Percentiles rank a stretch among this genome's conserved stretches.
Conservation (phyloP, 2,797 vertebrate genomes). For the Prunella strophiata region DNA sequence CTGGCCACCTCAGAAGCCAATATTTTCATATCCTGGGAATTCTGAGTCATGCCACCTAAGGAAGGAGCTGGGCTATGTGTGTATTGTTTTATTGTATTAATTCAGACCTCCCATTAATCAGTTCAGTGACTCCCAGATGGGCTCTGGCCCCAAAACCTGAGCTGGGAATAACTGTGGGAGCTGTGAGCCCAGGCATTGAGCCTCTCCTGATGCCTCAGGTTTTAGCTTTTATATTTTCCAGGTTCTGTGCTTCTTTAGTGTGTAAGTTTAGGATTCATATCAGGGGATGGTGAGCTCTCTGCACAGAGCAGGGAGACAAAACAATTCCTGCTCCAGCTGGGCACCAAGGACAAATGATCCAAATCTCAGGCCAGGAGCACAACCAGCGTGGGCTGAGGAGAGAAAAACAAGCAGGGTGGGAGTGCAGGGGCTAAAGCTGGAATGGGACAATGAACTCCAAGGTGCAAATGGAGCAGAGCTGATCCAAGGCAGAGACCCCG, state of each 20-base stretch:
- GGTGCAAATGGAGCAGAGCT: too few relatives aligned
- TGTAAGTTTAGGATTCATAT: too few relatives aligned
- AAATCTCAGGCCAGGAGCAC: too few relatives aligned
- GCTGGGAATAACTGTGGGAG: background rate
- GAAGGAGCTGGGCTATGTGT: rapidly evolving
- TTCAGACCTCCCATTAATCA: background rate
- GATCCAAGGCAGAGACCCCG: too few relatives aligned
- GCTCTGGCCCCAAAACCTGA: background rate
- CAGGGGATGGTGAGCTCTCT: too few relatives aligned
- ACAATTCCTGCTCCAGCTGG: too few relatives aligned
- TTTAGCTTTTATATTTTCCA: rapidly evolving
- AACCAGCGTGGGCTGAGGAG: too few relatives aligned
- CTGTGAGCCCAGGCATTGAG: background rate
- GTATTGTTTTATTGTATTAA: background rate
- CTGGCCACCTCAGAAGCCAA: background rate
- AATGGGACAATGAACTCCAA: too few relatives aligned
- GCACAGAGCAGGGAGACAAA: too few relatives aligned
- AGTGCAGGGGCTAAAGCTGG: too few relatives aligned
- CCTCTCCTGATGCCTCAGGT: background rate
- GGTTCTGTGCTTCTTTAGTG: background rate
- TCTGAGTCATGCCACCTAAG: background rate
- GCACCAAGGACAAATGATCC: too few relatives aligned
- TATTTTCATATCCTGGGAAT: background rate
- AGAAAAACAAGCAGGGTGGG: too few relatives aligned
- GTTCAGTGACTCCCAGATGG: background rate